Evolutionary conservation across 2,113 vertebrate species (phyloP).

Genomic region (Chrysemys picta): DNA sequence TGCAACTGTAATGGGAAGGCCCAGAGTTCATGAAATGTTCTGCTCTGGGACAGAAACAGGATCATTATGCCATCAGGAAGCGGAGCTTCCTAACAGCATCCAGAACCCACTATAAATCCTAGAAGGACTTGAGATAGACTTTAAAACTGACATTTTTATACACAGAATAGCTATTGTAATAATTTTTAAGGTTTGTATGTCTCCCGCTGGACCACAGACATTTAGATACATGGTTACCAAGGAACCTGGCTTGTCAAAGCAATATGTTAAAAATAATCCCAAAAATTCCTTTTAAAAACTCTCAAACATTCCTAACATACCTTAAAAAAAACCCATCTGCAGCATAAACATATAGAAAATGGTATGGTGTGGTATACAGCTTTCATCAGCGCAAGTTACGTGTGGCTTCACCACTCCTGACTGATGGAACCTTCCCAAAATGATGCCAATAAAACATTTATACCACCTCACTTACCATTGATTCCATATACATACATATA

Average conservation of each 20-base stretch:
- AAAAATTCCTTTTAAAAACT: not conserved
- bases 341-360: not conserved
- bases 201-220: not conserved
- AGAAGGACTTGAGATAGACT: not conserved
- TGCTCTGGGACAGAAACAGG: not conserved
- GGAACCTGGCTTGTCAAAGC: not conserved
- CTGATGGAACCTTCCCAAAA: not conserved
- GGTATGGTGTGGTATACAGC: not conserved
- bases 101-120: not conserved
- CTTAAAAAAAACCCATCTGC: not conserved
- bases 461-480: not conserved
- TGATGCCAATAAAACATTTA: not conserved
- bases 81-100: not conserved
- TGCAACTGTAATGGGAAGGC: not conserved
- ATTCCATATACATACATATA: not conserved
- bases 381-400: not conserved
- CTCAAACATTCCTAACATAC: not conserved
- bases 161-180: not conserved
- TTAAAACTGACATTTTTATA: not conserved
- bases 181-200: not conserved
- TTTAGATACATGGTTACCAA: not conserved
- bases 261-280: not conserved
- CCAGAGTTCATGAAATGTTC: not conserved
- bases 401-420: not conserved
- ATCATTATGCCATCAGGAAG: not conserved